A percentile compares a stretch with the other conserved stretches of the same genome.
Conservation (phyloP, 1,140 invertebrate species). For the Pectinophora gossypiella region DNA sequence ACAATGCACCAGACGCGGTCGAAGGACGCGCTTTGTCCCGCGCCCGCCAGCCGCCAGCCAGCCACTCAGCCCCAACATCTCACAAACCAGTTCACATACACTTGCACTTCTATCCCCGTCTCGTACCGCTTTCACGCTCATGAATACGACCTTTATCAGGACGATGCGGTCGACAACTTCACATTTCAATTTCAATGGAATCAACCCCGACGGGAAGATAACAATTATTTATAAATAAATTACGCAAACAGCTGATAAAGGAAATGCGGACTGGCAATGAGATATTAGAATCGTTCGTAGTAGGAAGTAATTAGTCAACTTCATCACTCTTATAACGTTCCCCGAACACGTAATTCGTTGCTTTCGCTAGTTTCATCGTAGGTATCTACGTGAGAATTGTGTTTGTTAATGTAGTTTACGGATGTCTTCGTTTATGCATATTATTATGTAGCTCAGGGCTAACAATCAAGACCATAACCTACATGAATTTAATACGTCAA, state of each 20-base stretch:
- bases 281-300: constrained; percentile 4
- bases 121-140: constrained; percentile 33
- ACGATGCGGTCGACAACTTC: constrained; percentile 6
- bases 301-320: constrained; percentile 27
- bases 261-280: not conserved
- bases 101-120: constrained; percentile 47
- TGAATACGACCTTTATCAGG: constrained; percentile 33
- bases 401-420: too few relatives aligned
- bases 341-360: constrained; percentile 30
- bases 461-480: too few relatives aligned
- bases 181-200: constrained; percentile 14
- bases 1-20: constrained; percentile 37
- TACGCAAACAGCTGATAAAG: not conserved
- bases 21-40: constrained; percentile 8
- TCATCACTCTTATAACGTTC: constrained; percentile 29
- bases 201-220: not conserved
- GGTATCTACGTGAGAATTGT: too few relatives aligned
- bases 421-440: too few relatives aligned
- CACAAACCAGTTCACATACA: constrained; percentile 49
- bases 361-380: constrained; percentile 29
- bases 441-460: too few relatives aligned
- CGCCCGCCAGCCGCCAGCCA: not conserved
- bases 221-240: not conserved
- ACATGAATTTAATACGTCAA: too few relatives aligned
- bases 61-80: constrained; percentile 19